Evolutionary conservation across 2,113 vertebrate species (phyloP), one percentile per base, ranked within the genome.

Genomic region (Podarcis cretensis): DNA sequence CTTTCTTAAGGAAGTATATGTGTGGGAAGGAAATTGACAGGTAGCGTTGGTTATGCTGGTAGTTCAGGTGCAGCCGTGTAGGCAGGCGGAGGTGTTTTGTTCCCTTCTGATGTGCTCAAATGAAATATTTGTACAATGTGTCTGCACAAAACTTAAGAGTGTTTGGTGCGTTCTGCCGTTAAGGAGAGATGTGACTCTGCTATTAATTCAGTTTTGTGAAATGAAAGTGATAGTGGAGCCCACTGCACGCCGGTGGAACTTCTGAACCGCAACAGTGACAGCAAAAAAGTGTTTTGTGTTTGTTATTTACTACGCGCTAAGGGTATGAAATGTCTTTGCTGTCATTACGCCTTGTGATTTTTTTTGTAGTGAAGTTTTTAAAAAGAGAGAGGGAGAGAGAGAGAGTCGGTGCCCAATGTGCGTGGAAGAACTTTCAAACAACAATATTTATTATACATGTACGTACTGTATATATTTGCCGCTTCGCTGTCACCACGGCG

Each of bases 401-500:
- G 94, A 81, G 85, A 94, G 93, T 87, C 94, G 89, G 80, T 95
- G 95, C 94, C 95, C 95, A 95, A 81, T 77, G 91, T 66, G 77
- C 3, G 3, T 84, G 92, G 93, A 93, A 40, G 92, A 91, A 95
- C 93, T 96, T 96, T 94, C 95, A 97, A 92, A 92, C 94, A 93
- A 83, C 83, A 89, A 18, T 92, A 85, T 92, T 97, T 96, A 94
- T 97, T 96, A 96, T 92, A 92, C 75, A 66, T 86, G 92, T 91
- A 90, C 9, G 95, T 91, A 94, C 85, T 87, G 92, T 91, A 94
- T 68, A 6, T 89, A 93, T 92, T 86, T 92, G 83, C 88, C 85
- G 89, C 94, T 96, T 89, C 92, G 93, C 94, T 96, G 96, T 97
- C 97, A 96, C 88, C 7, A 87, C 37, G 7, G 92, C 89, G 92